Conservation (phyloP, 1,140 invertebrate genomes). For the Spodoptera frugiperda region DNA sequence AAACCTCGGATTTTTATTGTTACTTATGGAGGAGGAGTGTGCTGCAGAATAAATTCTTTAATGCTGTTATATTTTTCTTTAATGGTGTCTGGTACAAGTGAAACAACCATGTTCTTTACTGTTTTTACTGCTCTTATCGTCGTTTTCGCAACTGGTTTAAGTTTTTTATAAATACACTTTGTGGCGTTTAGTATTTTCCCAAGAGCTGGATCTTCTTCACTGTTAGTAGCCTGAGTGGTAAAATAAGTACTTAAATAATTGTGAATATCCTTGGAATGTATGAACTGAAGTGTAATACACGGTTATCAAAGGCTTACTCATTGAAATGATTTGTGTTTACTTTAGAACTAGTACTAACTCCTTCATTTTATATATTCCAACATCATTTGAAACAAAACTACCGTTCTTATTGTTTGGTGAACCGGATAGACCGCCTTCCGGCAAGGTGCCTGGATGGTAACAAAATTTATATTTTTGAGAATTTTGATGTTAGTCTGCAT, state of each 20-base stretch:
- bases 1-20: too few relatives aligned
- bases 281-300: background rate
- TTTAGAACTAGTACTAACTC: background rate
- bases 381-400: conserved; percentile 41
- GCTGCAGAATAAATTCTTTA: too few relatives aligned
- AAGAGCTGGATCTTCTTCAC: too few relatives aligned
- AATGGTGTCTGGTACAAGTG: too few relatives aligned
- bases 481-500: too few relatives aligned
- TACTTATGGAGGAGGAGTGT: too few relatives aligned
- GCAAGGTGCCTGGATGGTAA: conserved; percentile 47
- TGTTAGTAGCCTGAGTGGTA: background rate
- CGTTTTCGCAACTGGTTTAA: too few relatives aligned
- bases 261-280: background rate
- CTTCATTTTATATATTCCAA: conserved; percentile 9
- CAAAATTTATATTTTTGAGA: background rate
- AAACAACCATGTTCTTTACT: too few relatives aligned
- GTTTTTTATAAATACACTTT: too few relatives aligned
- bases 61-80: too few relatives aligned
- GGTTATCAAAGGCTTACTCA: background rate
- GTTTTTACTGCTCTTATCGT: too few relatives aligned
- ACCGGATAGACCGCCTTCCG: conserved; percentile 39
- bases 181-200: too few relatives aligned
- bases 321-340: conserved; percentile 11
- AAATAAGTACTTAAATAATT: background rate
- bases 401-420: conserved; percentile 36